These are phyloP conservation scores for Meloidogyne floridensis DNA, from an alignment of 1,140 invertebrate species.

Conservation along the genomic window DNA sequence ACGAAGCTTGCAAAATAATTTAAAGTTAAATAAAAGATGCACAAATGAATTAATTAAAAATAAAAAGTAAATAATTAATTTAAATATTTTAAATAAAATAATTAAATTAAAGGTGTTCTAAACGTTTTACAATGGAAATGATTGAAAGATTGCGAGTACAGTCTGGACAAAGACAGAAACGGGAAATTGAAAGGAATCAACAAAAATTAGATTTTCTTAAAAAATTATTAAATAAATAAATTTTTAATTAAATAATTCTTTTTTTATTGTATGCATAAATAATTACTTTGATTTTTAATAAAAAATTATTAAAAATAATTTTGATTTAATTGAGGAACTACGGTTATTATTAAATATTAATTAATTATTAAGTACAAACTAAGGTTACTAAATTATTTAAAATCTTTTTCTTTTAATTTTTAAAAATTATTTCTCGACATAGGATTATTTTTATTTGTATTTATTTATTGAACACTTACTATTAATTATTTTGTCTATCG, in stretches of 20 bases:
- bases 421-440: no score
- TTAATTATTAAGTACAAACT: no score
- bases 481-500: neutral
- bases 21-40: neutral
- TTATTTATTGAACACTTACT: neutral
- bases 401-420: no score
- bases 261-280: neutral
- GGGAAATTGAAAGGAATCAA: neutral
- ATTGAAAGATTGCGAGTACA: neutral
- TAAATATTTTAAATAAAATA: conserved; percentile 11
- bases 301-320: no score
- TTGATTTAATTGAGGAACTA: no score
- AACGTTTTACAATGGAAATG: neutral
- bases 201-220: neutral
- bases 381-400: no score
- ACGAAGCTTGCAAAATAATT: neutral
- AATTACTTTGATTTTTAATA: neutral
- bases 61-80: conserved; percentile 12
- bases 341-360: no score
- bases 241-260: neutral
- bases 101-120: neutral
- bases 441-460: neutral
- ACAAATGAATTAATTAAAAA: neutral
- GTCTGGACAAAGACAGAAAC: neutral
- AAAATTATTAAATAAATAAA: neutral